These are phyloP conservation scores for Abrostola triplasia DNA, from an alignment of 2,888 invertebrate genomes.

Conservation along the genomic window DNA sequence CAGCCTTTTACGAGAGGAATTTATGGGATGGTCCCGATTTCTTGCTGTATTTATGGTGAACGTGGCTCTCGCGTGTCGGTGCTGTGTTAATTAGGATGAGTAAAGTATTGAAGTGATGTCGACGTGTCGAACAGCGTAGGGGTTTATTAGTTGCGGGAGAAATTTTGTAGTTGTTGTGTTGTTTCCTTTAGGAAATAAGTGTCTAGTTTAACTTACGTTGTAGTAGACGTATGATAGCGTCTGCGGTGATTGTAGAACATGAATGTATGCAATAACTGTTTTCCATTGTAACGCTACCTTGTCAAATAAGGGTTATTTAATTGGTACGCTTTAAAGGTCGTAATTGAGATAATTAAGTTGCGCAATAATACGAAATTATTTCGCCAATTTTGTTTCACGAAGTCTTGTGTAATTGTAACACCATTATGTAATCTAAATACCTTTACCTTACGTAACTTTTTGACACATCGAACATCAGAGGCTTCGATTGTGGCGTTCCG, in stretches of 20 bases:
- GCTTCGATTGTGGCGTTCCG: slow-evolving; percentile 76
- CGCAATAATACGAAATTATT: not conserved
- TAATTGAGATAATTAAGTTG: no score
- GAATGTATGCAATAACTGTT: no score
- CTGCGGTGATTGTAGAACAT: not conserved
- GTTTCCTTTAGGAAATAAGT: slow-evolving; percentile 11
- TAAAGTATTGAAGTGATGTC: slow-evolving; percentile 67
- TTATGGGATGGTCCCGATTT: slow-evolving; percentile 88
- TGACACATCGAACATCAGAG: slow-evolving; percentile 60
- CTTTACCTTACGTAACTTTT: slow-evolving; percentile 32
- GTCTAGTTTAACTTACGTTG: not conserved
- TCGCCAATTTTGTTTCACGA: not conserved
- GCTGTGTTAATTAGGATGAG: slow-evolving; percentile 83
- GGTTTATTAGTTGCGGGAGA: slow-evolving; percentile 39
- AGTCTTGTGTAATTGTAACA: not conserved
- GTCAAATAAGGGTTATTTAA: no score
- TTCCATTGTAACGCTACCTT: not conserved
- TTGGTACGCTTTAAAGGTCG: no score
- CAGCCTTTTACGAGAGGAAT: slow-evolving; percentile 89
- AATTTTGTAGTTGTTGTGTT: slow-evolving; percentile 25
- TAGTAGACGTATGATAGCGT: not conserved
- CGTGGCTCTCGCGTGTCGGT: slow-evolving; percentile 83
- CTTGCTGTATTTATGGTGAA: slow-evolving; percentile 86
- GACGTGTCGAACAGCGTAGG: slow-evolving; percentile 34
- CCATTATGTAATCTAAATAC: not conserved